These are phyloP conservation scores for Rhipidura dahli DNA, from an alignment of 2,113 vertebrate species.

Conservation along the genomic window DNA sequence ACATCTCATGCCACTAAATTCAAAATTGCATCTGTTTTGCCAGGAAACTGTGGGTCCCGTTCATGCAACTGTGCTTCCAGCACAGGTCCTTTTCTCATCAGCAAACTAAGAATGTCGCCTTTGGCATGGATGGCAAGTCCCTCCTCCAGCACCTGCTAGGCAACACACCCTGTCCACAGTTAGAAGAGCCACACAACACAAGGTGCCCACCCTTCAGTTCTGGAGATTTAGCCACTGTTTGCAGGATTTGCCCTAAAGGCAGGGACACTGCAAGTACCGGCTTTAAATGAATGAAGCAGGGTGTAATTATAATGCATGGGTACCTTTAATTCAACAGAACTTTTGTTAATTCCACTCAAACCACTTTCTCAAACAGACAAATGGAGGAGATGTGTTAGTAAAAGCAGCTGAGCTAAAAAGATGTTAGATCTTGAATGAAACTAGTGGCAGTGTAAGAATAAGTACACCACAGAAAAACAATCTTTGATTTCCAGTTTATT, in stretches of 20 bases:
- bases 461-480: not conserved
- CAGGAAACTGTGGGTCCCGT: fast-evolving
- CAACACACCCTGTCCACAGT: not conserved
- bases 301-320: not conserved
- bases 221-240: not conserved
- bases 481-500: not conserved
- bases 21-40: not conserved
- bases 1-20: not conserved
- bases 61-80: not conserved
- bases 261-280: not conserved
- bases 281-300: not conserved
- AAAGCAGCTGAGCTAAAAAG: not conserved
- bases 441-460: not conserved
- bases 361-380: not conserved
- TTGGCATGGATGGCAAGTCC: not conserved
- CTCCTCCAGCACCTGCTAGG: not conserved
- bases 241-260: not conserved
- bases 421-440: not conserved
- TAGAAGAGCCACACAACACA: fast-evolving
- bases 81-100: not conserved
- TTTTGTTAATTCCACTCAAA: not conserved
- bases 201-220: fast-evolving
- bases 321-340: not conserved
- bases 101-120: not conserved
- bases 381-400: not conserved